These are phyloP conservation scores for Squalus acanthias DNA, from an alignment of 2,797 vertebrate species.

Conservation along the genomic window DNA sequence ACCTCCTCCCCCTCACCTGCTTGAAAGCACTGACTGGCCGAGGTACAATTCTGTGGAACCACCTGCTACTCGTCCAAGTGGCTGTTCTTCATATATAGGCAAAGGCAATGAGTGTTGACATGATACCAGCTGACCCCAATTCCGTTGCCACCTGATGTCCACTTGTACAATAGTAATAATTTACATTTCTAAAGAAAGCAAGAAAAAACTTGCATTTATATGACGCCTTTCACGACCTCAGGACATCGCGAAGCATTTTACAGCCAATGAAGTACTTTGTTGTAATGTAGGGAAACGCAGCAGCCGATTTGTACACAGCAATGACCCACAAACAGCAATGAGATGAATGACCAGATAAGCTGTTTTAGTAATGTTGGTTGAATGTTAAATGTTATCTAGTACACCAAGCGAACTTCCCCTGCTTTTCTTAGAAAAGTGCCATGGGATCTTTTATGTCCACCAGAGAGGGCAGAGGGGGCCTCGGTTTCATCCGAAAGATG, in stretches of 20 bases:
- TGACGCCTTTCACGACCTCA: background rate
- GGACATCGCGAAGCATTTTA: background rate
- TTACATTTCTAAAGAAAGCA: background rate
- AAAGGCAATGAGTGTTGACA: background rate
- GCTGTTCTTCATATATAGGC: background rate
- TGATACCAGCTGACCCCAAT: too few species aligned
- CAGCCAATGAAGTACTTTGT: background rate
- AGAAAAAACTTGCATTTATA: background rate
- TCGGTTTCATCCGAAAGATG: too few species aligned
- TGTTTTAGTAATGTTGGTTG: too few species aligned
- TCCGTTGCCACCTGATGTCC: background rate
- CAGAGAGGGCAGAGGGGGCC: too few species aligned
- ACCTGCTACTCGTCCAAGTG: background rate
- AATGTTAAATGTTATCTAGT: too few species aligned
- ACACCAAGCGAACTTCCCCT: too few species aligned
- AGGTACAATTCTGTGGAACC: background rate
- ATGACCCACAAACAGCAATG: too few species aligned
- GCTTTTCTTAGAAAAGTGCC: background rate
- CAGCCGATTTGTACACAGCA: background rate
- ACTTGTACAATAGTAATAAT: background rate
- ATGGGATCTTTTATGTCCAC: too few species aligned
- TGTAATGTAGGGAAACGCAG: background rate
- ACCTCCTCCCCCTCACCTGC: background rate
- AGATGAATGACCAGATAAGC: too few species aligned
- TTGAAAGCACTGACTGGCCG: background rate